phyloP scores from a whole-genome alignment of 1,140 invertebrate genomes.

The Drosophila mojavensis region DNA sequence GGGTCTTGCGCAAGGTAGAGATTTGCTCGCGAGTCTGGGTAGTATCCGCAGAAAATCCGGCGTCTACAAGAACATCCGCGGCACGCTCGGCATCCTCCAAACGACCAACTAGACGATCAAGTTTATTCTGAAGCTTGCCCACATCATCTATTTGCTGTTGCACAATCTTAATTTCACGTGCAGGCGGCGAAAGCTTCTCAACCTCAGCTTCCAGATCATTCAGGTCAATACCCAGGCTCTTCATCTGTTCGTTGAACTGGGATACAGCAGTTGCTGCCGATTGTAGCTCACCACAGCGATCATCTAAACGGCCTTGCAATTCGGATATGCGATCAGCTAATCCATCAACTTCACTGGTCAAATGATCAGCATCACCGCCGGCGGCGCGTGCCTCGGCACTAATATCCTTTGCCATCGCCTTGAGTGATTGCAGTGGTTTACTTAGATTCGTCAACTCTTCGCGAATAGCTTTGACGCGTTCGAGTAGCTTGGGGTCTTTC shows the following conservation, averaged over 20 bases:
- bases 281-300: conserved; percentile 92
- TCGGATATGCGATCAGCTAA: conserved; percentile 91
- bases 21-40: conserved; percentile 91
- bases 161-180: conserved; percentile 93
- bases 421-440: conserved; percentile 90
- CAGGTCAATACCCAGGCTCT: conserved; percentile 90
- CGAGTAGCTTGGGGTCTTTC: conserved; percentile 92
- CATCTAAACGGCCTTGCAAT: conserved; percentile 90
- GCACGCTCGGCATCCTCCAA: conserved; percentile 89
- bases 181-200: conserved; percentile 92
- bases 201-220: conserved; percentile 92
- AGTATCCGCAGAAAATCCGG: conserved; percentile 93
- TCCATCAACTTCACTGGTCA: conserved; percentile 91
- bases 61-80: conserved; percentile 91
- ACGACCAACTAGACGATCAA: conserved; percentile 88
- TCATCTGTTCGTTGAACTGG: conserved; percentile 94
- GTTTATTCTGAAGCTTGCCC: conserved; percentile 87
- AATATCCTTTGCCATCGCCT: conserved; percentile 90
- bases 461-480: conserved; percentile 91
- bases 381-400: conserved; percentile 88
- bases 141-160: conserved; percentile 93
- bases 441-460: conserved; percentile 91
- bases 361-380: conserved; percentile 89
- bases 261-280: conserved; percentile 94
- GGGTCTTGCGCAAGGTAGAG: conserved; percentile 90